phyloP scores from a whole-genome alignment of 2,888 invertebrate species.

The Synergus umbraculus region DNA sequence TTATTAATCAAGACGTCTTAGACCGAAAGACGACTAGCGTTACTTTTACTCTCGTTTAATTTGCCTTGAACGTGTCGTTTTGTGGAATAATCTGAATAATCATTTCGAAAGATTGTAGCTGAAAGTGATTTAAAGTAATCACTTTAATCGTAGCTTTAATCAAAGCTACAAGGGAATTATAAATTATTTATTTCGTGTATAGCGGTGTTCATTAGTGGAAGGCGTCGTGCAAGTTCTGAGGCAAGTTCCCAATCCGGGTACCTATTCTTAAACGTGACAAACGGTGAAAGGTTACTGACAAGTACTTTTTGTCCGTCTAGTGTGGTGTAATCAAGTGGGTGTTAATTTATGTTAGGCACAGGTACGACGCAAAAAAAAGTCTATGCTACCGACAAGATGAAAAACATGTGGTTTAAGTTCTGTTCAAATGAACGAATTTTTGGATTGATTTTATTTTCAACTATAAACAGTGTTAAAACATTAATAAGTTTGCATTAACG shows the following conservation, averaged over 20 bases:
- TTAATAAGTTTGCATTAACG: too few species aligned
- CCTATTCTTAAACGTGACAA: background rate
- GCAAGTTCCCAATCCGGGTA: background rate
- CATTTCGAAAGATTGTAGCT: background rate
- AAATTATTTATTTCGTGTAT: background rate
- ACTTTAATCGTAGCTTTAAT: too few species aligned
- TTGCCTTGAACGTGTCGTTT: background rate
- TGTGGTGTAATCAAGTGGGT: constrained; percentile 44
- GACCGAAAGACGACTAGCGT: background rate
- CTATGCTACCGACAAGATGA: constrained; percentile 14
- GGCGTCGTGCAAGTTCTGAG: background rate
- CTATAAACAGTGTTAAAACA: too few species aligned
- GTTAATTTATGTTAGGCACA: constrained; percentile 60
- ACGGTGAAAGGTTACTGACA: background rate
- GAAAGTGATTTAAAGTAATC: background rate
- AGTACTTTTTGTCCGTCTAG: constrained; percentile 42
- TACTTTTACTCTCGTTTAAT: background rate
- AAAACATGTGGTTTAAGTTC: background rate
- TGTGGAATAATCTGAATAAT: background rate
- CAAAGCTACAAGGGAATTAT: background rate
- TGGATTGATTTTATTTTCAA: too few species aligned
- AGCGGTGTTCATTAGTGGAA: background rate
- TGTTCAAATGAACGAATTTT: too few species aligned
- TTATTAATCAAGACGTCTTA: too few species aligned
- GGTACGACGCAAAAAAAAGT: constrained; percentile 14